Evolutionary conservation across 1,140 invertebrate species (phyloP).

Genomic region (Cotesia typhae): DNA sequence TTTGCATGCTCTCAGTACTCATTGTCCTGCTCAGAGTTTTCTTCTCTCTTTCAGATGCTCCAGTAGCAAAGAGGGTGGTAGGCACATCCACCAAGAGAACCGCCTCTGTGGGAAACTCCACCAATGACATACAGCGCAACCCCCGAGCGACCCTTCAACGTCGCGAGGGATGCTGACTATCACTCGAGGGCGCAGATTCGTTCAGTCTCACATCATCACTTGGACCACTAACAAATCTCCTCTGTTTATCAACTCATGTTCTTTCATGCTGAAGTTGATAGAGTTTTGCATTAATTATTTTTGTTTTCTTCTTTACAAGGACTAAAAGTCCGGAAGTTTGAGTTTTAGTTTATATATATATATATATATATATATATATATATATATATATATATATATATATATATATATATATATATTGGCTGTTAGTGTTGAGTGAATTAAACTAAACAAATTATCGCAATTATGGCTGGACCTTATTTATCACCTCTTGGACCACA

Average conservation of each 20-base stretch:
- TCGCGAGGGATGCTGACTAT: conserved; percentile 30
- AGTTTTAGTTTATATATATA: not conserved
- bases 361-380: not conserved
- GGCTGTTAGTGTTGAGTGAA: conserved; percentile 14
- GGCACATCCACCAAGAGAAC: conserved; percentile 27
- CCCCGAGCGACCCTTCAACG: conserved; percentile 31
- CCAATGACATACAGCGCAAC: conserved; percentile 32
- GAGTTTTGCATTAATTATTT: not conserved
- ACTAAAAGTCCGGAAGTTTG: not conserved
- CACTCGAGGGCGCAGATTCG: conserved; percentile 23
- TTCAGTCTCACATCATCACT: conserved; percentile 41
- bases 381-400: not conserved
- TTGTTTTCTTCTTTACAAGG: not conserved
- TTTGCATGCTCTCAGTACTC: conserved; percentile 10
- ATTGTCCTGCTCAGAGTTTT: not conserved
- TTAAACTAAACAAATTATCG: conserved; percentile 5
- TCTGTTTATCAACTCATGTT: conserved; percentile 4
- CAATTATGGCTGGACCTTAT: conserved; percentile 81
- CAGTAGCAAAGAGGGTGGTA: conserved; percentile 36
- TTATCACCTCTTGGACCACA: conserved; percentile 78
- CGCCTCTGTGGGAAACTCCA: conserved; percentile 38
- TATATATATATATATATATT: not conserved
- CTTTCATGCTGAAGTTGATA: not conserved
- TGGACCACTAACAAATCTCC: conserved; percentile 26
- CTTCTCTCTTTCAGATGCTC: not conserved